These are phyloP conservation scores for Cosmorhoe ocellata DNA, from an alignment of 2,888 invertebrate genomes.

Conservation along the genomic window DNA sequence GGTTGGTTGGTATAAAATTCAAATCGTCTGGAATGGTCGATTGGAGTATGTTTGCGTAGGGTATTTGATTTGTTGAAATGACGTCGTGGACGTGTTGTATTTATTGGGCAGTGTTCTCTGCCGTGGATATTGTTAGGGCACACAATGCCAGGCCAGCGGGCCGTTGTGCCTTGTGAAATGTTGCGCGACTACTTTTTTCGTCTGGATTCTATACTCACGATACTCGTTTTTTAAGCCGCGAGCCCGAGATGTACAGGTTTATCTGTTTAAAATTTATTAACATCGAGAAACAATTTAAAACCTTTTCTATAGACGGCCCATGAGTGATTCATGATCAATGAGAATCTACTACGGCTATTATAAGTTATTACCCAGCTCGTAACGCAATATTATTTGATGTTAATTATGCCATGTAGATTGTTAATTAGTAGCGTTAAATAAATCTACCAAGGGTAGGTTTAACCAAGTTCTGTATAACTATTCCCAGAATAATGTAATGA, in stretches of 20 bases:
- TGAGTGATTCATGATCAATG: slow-evolving; percentile 74
- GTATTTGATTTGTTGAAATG: slow-evolving; percentile 75
- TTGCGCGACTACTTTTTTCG: slow-evolving; percentile 83
- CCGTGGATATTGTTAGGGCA: slow-evolving; percentile 77
- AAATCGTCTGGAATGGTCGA: slow-evolving; percentile 70
- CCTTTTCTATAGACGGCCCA: slow-evolving; percentile 72
- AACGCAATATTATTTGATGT: slow-evolving; percentile 34
- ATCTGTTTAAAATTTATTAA: slow-evolving; percentile 83
- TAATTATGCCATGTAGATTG: no score
- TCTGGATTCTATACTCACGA: slow-evolving; percentile 80
- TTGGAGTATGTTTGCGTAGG: slow-evolving; percentile 68
- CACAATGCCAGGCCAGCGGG: slow-evolving; percentile 79
- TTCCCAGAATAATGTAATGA: no score
- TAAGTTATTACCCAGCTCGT: slow-evolving; percentile 55
- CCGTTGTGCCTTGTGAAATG: slow-evolving; percentile 82
- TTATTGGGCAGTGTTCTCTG: slow-evolving; percentile 68
- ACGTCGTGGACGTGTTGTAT: slow-evolving; percentile 68
- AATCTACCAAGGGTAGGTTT: no score
- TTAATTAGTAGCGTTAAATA: no score
- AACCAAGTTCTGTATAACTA: no score
- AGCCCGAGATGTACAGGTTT: slow-evolving; percentile 81
- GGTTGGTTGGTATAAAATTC: slow-evolving; percentile 53
- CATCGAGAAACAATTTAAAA: slow-evolving; percentile 82
- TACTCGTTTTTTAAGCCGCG: slow-evolving; percentile 79
- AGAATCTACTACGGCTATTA: slow-evolving; percentile 62